phyloP scores from a whole-genome alignment of 1,140 invertebrate genomes.

The Telenomus remus region DNA sequence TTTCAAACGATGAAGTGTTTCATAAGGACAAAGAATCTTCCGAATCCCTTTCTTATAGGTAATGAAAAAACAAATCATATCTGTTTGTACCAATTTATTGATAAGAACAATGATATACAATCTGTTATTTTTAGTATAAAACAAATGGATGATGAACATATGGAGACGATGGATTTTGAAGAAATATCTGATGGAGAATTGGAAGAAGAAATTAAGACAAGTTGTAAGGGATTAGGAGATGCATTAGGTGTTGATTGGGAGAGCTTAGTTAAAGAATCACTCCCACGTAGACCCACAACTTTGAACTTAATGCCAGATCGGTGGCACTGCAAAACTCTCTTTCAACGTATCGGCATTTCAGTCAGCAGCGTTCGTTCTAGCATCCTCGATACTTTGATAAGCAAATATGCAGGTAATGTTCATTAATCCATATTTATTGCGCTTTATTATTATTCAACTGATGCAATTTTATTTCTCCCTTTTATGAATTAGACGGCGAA shows the following conservation, averaged over 20 bases:
- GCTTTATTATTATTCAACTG: not conserved
- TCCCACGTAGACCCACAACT: conserved; percentile 73
- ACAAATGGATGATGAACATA: conserved; percentile 81
- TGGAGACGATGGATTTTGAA: conserved; percentile 88
- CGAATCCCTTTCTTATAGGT: conserved; percentile 57
- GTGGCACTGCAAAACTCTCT: conserved; percentile 85
- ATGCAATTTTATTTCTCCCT: not conserved
- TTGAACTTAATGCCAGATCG: conserved; percentile 78
- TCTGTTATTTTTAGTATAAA: conserved; percentile 49
- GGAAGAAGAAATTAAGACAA: conserved; percentile 82
- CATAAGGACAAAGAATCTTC: conserved; percentile 60
- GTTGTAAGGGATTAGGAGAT: conserved; percentile 85
- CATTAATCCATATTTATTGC: conserved; percentile 30
- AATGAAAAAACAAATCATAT: conserved; percentile 2
- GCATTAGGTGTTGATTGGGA: conserved; percentile 95
- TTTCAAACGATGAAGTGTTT: conserved; percentile 54
- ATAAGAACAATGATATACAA: too few species aligned
- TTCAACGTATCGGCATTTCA: conserved; percentile 84
- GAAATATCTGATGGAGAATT: conserved; percentile 92
- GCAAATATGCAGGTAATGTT: conserved; percentile 76
- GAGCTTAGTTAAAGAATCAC: conserved; percentile 86
- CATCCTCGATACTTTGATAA: conserved; percentile 78
- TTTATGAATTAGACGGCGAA: conserved; percentile 47
- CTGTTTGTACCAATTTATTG: too few species aligned
- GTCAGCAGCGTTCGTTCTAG: conserved; percentile 81